Percentiles rank a stretch among this genome's conserved stretches.
These are phyloP conservation scores for Ophiothrix spiculata DNA, from an alignment of 35 echinoderm and acorn worm species.

Conservation along the genomic window DNA sequence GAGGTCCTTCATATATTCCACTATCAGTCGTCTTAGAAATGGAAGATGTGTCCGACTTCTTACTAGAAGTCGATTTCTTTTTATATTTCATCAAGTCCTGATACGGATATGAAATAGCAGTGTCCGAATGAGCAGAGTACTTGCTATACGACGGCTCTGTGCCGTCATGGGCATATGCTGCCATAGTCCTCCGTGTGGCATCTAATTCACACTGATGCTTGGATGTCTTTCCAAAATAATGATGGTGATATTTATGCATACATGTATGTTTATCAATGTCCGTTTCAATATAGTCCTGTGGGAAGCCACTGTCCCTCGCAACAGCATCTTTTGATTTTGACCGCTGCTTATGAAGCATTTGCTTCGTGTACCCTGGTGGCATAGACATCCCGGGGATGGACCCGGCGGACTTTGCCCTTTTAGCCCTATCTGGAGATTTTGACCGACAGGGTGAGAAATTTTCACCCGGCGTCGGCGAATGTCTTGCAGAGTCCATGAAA, in stretches of 20 bases:
- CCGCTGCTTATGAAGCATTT: slow-evolving; percentile 28
- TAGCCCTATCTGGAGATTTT: slow-evolving; percentile 67
- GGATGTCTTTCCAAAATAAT: background rate
- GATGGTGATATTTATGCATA: slow-evolving; percentile 1
- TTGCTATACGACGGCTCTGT: background rate
- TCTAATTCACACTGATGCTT: slow-evolving; percentile 25
- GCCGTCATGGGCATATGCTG: slow-evolving; percentile 1
- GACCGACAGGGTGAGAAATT: slow-evolving; percentile 69
- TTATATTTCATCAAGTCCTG: background rate
- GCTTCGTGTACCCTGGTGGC: slow-evolving; percentile 33
- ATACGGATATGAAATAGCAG: background rate
- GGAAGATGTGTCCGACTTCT: slow-evolving; percentile 72
- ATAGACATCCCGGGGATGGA: background rate
- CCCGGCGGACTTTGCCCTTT: slow-evolving; percentile 43
- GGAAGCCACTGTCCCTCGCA: background rate
- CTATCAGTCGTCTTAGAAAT: slow-evolving; percentile 94
- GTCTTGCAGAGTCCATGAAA: slow-evolving; percentile 76
- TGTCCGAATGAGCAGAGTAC: background rate
- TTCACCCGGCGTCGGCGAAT: slow-evolving; percentile 64
- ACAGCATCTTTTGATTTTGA: slow-evolving; percentile 19
- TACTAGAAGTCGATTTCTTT: slow-evolving; percentile 62
- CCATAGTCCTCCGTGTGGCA: slow-evolving; percentile 16
- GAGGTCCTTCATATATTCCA: slow-evolving; percentile 87
- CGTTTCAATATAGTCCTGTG: slow-evolving; percentile 16
- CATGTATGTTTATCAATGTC: slow-evolving; percentile 26